Evolutionary conservation across 2,113 vertebrate species (phyloP).

Genomic region (Aegotheles bennettii): DNA sequence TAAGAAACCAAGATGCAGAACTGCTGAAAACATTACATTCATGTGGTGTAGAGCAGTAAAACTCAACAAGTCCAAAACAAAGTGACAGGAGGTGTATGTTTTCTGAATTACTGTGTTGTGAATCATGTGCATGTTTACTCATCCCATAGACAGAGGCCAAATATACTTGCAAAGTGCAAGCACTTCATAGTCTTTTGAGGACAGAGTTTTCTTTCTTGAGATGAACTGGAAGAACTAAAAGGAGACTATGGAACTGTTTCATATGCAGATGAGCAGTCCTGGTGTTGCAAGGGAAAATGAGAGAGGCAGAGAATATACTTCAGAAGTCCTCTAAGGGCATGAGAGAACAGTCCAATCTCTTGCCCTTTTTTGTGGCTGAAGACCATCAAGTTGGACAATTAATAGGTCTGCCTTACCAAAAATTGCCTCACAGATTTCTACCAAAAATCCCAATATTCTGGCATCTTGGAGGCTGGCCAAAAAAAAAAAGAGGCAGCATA

Average conservation of each 20-base stretch:
- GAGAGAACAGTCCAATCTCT: not conserved
- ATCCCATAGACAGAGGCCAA: not conserved
- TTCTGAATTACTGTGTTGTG: not conserved
- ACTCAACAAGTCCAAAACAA: not conserved
- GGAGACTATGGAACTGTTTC: not conserved
- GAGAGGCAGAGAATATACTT: not conserved
- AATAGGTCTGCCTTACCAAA: not conserved
- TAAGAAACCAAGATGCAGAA: not conserved
- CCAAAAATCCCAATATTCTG: rapidly evolving
- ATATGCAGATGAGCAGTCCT: not conserved
- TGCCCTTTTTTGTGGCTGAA: not conserved
- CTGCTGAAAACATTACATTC: not conserved
- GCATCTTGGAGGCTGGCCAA: not conserved
- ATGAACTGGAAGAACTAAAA: not conserved
- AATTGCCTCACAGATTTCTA: not conserved
- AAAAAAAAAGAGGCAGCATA: not conserved
- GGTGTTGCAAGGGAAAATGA: not conserved
- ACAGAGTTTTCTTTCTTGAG: not conserved
- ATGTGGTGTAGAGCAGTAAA: not conserved
- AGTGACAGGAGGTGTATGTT: not conserved
- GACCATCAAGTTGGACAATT: not conserved
- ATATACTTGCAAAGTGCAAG: not conserved
- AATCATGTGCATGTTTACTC: not conserved
- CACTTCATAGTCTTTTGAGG: not conserved
- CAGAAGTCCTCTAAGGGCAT: not conserved